Conservation (phyloP, 2,797 vertebrate genomes). For the Oryzias dopingdopingensis region DNA sequence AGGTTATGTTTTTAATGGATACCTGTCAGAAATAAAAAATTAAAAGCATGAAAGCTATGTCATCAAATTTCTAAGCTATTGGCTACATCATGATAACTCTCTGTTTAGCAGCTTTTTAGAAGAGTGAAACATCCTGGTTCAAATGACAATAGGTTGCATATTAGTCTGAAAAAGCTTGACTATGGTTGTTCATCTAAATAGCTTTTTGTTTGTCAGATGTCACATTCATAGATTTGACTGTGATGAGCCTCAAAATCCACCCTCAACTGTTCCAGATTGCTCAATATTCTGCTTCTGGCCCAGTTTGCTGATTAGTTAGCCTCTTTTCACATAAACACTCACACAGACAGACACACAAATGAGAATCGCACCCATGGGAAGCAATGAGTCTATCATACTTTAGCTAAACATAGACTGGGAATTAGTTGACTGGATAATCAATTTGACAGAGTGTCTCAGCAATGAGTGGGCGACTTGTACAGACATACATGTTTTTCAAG, state of each 20-base stretch:
- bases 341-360: slow-evolving; percentile 77
- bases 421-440: slow-evolving; percentile 78
- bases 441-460: slow-evolving; percentile 68
- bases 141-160: slow-evolving; percentile 23
- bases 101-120: slow-evolving; percentile 7
- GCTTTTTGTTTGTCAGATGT: slow-evolving; percentile 44
- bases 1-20: too few species aligned
- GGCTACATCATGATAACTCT: not conserved
- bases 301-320: slow-evolving; percentile 70
- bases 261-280: slow-evolving; percentile 62
- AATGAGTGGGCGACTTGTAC: slow-evolving; percentile 69
- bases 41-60: too few species aligned
- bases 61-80: too few species aligned
- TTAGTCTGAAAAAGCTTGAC: slow-evolving; percentile 25
- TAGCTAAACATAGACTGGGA: slow-evolving; percentile 78
- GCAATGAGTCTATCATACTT: slow-evolving; percentile 77
- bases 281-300: slow-evolving; percentile 67
- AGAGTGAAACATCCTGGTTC: slow-evolving; percentile 4
- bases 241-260: slow-evolving; percentile 48
- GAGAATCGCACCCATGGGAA: slow-evolving; percentile 73
- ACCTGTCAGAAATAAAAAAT: too few species aligned
- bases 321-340: slow-evolving; percentile 72
- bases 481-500: slow-evolving; percentile 61
- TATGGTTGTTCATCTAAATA: slow-evolving; percentile 36
- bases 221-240: slow-evolving; percentile 32